Conservation (phyloP, 2,888 invertebrate species). For the Cantharis lateralis region DNA sequence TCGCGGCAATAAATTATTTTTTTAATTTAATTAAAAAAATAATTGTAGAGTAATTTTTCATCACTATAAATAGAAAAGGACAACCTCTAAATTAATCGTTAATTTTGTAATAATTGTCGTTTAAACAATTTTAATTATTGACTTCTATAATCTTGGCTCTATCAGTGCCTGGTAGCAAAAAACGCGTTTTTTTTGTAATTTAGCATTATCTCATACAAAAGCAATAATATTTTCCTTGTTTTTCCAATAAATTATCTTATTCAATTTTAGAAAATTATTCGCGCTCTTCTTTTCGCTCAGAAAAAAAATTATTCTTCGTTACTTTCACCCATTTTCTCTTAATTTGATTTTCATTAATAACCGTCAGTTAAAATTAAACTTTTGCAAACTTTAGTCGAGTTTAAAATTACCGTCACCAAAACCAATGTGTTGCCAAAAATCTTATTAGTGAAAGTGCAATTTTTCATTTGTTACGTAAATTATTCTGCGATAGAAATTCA, state of each 20-base stretch:
- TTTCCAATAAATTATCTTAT: background rate
- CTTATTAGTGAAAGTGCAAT: background rate
- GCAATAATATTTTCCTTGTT: background rate
- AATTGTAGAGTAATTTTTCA: background rate
- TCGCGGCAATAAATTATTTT: background rate
- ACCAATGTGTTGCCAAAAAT: background rate
- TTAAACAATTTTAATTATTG: constrained; percentile 1
- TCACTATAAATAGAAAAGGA: background rate
- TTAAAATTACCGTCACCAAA: background rate
- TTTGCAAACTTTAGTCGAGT: background rate
- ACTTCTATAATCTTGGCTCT: background rate
- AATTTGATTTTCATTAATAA: background rate
- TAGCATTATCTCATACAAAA: background rate
- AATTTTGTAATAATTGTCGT: background rate
- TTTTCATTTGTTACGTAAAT: background rate
- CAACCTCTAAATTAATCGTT: background rate
- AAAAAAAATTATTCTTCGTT: background rate
- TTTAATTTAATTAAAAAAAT: background rate
- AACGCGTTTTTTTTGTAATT: background rate
- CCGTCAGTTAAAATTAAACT: background rate
- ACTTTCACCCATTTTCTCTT: background rate
- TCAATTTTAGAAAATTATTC: background rate
- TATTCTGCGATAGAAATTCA: background rate
- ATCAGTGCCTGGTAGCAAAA: background rate
- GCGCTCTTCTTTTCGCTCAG: background rate